Evolutionary conservation across 2,113 vertebrate species (phyloP).

Genomic region (Leucosticte australis): DNA sequence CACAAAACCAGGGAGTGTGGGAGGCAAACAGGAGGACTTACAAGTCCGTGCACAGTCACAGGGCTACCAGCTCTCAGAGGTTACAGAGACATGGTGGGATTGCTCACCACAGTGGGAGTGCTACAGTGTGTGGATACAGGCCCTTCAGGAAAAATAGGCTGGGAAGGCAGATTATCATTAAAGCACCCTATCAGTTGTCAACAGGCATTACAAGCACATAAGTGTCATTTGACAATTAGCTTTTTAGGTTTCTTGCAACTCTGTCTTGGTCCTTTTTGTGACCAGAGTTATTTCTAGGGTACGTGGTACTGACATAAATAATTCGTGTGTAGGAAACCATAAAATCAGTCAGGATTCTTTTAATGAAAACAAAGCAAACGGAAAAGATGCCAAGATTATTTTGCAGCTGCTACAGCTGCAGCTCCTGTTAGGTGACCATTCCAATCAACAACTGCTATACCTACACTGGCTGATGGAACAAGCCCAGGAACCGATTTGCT

Average conservation of each 20-base stretch:
- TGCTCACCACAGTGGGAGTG: background rate
- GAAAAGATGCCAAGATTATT: background rate
- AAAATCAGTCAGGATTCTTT: background rate
- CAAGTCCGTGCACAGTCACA: background rate
- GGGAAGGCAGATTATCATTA: background rate
- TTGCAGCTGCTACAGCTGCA: background rate
- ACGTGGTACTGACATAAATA: background rate
- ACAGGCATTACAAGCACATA: background rate
- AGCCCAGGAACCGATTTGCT: background rate
- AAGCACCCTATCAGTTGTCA: background rate
- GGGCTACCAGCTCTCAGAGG: background rate
- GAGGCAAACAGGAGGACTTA: background rate
- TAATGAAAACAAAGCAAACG: background rate
- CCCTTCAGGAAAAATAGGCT: background rate
- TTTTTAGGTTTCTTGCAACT: background rate
- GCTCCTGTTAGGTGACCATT: background rate
- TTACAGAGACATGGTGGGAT: background rate
- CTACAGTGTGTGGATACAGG: too few species aligned
- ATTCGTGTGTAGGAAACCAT: background rate
- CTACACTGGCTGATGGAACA: background rate
- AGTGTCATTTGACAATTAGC: background rate
- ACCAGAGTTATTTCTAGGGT: background rate
- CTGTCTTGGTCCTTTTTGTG: background rate
- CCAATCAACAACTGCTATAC: background rate
- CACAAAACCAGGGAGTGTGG: background rate